Percentiles rank a stretch among this genome's conserved stretches.
Evolutionary conservation across 2,888 invertebrate species (phyloP).

Genomic region (Catocala sponsa): DNA sequence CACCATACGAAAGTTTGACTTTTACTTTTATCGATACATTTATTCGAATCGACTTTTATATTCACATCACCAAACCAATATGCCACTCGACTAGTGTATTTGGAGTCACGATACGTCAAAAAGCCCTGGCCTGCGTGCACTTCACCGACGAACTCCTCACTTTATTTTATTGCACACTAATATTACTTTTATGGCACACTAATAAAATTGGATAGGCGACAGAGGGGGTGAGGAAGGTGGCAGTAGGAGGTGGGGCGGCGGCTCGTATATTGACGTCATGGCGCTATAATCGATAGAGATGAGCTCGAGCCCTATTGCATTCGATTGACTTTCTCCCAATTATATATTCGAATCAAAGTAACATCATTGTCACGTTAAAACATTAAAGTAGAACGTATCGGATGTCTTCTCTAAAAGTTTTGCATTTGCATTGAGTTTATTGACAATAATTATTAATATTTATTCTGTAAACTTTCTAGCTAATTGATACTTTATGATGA

Average conservation of each 20-base stretch:
- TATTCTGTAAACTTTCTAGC: slow-evolving; percentile 2
- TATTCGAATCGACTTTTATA: slow-evolving; percentile 21
- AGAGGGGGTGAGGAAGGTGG: background rate
- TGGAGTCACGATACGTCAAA: background rate
- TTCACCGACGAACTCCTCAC: background rate
- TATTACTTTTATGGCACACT: background rate
- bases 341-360: slow-evolving; percentile 32
- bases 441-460: slow-evolving; percentile 9
- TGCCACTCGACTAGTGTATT: slow-evolving; percentile 16
- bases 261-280: too few relatives aligned
- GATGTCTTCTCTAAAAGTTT: slow-evolving; percentile 9
- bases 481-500: too few relatives aligned
- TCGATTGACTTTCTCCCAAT: slow-evolving; percentile 41
- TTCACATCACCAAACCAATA: slow-evolving; percentile 22
- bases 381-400: slow-evolving; percentile 18
- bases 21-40: slow-evolving; percentile 19
- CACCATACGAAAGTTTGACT: slow-evolving; percentile 24
- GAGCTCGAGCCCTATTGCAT: slow-evolving; percentile 15
- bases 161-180: background rate
- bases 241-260: background rate
- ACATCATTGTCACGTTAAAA: slow-evolving; percentile 24
- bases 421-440: slow-evolving; percentile 10
- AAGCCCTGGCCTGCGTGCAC: background rate
- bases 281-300: slow-evolving; percentile 8
- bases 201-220: background rate